phyloP scores from a whole-genome alignment of 2,888 invertebrate species.

The Meandrusa payeni region DNA sequence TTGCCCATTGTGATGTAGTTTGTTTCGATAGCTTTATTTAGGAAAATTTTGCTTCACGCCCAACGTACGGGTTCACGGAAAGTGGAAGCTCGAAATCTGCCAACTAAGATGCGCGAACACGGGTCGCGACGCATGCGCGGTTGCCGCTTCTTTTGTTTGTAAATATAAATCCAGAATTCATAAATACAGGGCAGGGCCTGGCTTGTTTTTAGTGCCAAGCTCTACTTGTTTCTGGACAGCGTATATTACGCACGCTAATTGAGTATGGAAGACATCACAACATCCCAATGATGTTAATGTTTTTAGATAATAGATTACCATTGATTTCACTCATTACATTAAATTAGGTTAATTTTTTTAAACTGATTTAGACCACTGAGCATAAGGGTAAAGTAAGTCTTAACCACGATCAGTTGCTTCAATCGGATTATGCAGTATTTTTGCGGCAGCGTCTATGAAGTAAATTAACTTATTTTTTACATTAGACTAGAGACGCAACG shows the following conservation, averaged over 20 bases:
- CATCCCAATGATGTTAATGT: background rate
- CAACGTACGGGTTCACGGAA: constrained; percentile 26
- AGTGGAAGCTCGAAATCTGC: constrained; percentile 13
- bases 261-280: background rate
- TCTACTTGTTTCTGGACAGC: too few species aligned
- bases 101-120: constrained; percentile 18
- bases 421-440: too few species aligned
- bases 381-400: background rate
- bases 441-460: too few species aligned
- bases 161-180: constrained; percentile 19
- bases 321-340: background rate
- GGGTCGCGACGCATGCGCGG: constrained; percentile 12
- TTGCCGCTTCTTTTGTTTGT: constrained; percentile 3
- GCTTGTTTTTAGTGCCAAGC: too few species aligned
- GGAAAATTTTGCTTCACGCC: constrained; percentile 23
- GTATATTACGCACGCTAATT: background rate
- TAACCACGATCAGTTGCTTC: too few species aligned
- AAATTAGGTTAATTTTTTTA: background rate
- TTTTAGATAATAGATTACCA: background rate
- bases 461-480: too few species aligned
- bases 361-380: background rate
- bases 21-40: constrained; percentile 27
- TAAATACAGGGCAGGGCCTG: constrained; percentile 6
- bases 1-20: constrained; percentile 80
- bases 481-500: too few species aligned